These are phyloP conservation scores for Lepilemur septentrionalis DNA, from an alignment of 2,797 vertebrate species.

Conservation along the genomic window DNA sequence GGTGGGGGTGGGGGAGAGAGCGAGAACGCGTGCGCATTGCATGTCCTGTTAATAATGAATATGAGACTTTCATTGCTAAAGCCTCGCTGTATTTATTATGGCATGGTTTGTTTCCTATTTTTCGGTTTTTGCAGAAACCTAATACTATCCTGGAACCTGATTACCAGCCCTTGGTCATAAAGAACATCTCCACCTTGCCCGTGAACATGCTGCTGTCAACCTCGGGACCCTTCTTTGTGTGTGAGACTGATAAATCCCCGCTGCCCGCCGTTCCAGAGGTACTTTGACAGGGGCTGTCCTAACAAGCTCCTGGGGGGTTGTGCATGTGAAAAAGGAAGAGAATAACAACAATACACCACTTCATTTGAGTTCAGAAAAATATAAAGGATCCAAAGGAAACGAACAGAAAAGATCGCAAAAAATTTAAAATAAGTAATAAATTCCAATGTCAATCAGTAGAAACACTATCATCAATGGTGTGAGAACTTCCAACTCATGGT, in stretches of 20 bases:
- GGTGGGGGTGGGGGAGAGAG: neutral
- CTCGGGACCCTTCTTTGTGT: conserved; percentile 87
- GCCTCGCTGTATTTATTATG: rapidly evolving
- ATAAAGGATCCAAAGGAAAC: neutral
- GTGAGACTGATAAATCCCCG: conserved; percentile 61
- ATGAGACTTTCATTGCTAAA: neutral
- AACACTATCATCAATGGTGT: neutral
- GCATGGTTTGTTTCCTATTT: neutral
- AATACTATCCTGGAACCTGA: conserved; percentile 78
- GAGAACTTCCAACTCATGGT: neutral
- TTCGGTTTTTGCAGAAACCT: conserved; percentile 67
- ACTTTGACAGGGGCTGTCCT: neutral
- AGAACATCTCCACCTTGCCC: conserved; percentile 87
- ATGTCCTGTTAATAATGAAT: neutral
- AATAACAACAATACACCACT: neutral
- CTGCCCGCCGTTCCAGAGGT: conserved; percentile 71
- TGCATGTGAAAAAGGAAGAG: neutral
- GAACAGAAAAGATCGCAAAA: neutral
- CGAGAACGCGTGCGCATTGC: neutral
- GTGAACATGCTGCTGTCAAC: conserved; percentile 85
- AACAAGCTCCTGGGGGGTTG: too few relatives aligned
- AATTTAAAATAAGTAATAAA: neutral
- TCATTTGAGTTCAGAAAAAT: neutral
- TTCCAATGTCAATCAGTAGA: neutral
- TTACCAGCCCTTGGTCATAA: conserved; percentile 87